phyloP scores from a whole-genome alignment of 2,888 invertebrate species.

The Rhagonycha lutea region DNA sequence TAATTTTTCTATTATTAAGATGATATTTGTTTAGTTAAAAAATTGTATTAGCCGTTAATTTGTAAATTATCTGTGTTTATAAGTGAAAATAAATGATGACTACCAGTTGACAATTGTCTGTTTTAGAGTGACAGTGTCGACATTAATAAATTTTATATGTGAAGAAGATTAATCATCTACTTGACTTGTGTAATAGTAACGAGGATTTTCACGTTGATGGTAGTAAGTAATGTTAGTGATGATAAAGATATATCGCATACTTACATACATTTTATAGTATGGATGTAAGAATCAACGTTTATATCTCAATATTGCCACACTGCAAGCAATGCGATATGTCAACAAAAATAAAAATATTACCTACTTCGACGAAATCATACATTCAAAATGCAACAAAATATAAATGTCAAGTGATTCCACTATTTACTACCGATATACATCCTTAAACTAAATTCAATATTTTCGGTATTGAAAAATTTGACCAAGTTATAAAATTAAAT shows the following conservation, averaged over 20 bases:
- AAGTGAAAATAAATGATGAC: not conserved
- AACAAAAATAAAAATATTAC: conserved; percentile 17
- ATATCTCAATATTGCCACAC: conserved; percentile 2
- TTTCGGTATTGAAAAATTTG: not conserved
- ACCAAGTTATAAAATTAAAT: not conserved
- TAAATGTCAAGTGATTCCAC: not conserved
- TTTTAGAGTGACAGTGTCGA: conserved; percentile 20
- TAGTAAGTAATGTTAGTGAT: conserved; percentile 16
- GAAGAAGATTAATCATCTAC: conserved; percentile 31
- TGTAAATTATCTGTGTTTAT: not conserved
- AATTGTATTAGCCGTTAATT: not conserved
- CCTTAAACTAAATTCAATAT: not conserved
- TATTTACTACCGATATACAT: not conserved
- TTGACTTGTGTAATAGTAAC: conserved; percentile 28
- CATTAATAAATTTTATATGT: conserved; percentile 34
- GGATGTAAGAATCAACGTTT: not conserved
- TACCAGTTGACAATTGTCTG: not conserved
- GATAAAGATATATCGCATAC: conserved; percentile 11
- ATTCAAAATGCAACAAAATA: not conserved
- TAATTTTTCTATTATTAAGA: too few species aligned
- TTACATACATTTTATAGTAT: not conserved
- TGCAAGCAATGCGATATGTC: conserved; percentile 14
- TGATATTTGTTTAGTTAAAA: not conserved
- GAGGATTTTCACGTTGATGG: conserved; percentile 17
- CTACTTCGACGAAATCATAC: not conserved